Evolutionary conservation across 2,113 vertebrate genomes (phyloP).

Genomic region (Echinops telfairi): DNA sequence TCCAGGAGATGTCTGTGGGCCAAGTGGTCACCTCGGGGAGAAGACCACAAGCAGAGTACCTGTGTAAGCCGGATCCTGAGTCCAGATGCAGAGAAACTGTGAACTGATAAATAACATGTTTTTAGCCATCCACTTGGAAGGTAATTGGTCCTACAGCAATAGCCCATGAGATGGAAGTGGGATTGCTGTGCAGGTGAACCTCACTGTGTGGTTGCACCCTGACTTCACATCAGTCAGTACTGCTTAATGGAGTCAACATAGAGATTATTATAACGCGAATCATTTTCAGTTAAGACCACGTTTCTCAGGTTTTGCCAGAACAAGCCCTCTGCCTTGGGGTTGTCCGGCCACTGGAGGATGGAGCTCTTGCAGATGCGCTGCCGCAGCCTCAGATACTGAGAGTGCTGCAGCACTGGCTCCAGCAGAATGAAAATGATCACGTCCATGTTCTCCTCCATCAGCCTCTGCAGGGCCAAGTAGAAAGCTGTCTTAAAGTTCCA

Average conservation of each 20-base stretch:
- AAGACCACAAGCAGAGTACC: neutral
- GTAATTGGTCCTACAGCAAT: neutral
- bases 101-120: neutral
- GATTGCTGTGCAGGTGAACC: neutral
- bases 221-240: neutral
- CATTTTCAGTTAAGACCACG: constrained; percentile 87
- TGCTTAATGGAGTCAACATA: constrained; percentile 71
- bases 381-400: constrained; percentile 90
- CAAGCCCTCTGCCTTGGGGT: constrained; percentile 88
- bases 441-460: constrained; percentile 89
- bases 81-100: neutral
- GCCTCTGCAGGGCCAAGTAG: constrained; percentile 90
- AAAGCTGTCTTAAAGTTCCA: constrained; percentile 90
- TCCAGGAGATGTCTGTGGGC: neutral
- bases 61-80: neutral
- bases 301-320: constrained; percentile 90
- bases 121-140: neutral
- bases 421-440: constrained; percentile 91
- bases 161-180: neutral
- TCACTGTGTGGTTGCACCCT: neutral
- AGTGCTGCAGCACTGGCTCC: constrained; percentile 91
- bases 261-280: constrained; percentile 69
- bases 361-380: constrained; percentile 89
- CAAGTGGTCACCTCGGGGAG: neutral
- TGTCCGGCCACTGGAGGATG: constrained; percentile 91